Percentiles rank a stretch among this genome's conserved stretches.
phyloP scores from a whole-genome alignment of 2,797 vertebrate genomes.

The Pangasius djambal region DNA sequence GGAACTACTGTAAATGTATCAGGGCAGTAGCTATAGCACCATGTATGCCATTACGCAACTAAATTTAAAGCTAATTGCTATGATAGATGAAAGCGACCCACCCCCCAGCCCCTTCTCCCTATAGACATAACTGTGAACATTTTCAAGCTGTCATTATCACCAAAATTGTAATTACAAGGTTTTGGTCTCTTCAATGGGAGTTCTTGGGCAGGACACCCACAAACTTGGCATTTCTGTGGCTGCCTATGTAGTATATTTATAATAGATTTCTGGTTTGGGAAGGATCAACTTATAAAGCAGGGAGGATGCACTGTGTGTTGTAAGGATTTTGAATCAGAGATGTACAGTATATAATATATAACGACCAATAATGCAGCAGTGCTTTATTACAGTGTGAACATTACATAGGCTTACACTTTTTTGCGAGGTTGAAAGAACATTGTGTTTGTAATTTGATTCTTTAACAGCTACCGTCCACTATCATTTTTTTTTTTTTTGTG shows the following conservation, averaged over 20 bases:
- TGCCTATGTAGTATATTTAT: slow-evolving; percentile 79
- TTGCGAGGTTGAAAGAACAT: neutral
- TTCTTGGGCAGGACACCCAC: slow-evolving; percentile 82
- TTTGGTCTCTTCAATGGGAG: slow-evolving; percentile 77
- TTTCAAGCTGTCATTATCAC: slow-evolving; percentile 83
- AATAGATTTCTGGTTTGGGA: slow-evolving; percentile 13
- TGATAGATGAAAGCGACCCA: slow-evolving; percentile 76
- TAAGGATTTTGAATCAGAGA: neutral
- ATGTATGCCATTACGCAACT: slow-evolving; percentile 65
- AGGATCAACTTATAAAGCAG: neutral
- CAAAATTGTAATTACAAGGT: slow-evolving; percentile 85
- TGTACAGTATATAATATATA: slow-evolving; percentile 10
- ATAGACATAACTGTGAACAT: slow-evolving; percentile 78
- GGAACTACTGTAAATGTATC: slow-evolving; percentile 76
- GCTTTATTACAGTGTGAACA: slow-evolving; percentile 4
- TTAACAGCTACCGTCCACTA: neutral
- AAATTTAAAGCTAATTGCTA: slow-evolving; percentile 88
- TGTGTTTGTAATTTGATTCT: neutral
- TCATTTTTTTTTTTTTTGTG: neutral
- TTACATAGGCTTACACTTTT: neutral
- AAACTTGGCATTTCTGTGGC: slow-evolving; percentile 80
- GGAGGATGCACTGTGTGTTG: neutral
- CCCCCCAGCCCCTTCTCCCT: slow-evolving; percentile 31
- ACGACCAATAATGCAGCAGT: neutral
- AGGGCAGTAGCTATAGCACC: slow-evolving; percentile 60